phyloP scores from a whole-genome alignment of 2,113 vertebrate species.

The Bothrops jararaca region DNA sequence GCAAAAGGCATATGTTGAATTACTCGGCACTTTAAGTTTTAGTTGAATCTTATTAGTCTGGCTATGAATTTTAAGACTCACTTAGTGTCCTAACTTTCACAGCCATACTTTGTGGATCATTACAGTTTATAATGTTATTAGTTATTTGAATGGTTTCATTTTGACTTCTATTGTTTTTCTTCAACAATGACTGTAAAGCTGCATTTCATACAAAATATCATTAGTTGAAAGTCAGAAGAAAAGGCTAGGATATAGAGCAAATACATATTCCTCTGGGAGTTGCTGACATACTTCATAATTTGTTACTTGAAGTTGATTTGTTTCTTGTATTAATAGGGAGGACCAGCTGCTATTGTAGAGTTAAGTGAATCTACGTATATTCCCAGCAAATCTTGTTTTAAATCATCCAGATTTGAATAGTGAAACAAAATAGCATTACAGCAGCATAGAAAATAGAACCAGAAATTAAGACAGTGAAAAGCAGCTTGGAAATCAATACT shows the following conservation, averaged over 20 bases:
- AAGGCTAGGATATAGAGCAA: background rate
- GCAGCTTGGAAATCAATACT: background rate
- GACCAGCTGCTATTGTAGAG: no score
- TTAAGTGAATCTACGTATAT: no score
- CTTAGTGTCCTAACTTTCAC: background rate
- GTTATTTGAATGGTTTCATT: background rate
- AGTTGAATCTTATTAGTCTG: background rate
- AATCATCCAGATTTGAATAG: background rate
- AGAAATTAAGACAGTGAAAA: background rate
- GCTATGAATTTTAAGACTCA: background rate
- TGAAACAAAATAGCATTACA: background rate
- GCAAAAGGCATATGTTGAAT: background rate
- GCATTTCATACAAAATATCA: background rate
- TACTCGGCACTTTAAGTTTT: background rate
- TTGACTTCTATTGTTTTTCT: background rate
- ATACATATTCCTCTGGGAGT: background rate
- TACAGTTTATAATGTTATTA: background rate
- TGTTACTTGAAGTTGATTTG: no score
- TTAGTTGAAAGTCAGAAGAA: background rate
- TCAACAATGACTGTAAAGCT: background rate
- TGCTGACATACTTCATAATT: no score
- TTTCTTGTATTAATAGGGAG: no score
- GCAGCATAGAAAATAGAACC: background rate
- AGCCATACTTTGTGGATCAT: background rate
- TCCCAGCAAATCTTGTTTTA: background rate